phyloP scores from a whole-genome alignment of 1,140 invertebrate species.

The Drosophila oshimai region DNA sequence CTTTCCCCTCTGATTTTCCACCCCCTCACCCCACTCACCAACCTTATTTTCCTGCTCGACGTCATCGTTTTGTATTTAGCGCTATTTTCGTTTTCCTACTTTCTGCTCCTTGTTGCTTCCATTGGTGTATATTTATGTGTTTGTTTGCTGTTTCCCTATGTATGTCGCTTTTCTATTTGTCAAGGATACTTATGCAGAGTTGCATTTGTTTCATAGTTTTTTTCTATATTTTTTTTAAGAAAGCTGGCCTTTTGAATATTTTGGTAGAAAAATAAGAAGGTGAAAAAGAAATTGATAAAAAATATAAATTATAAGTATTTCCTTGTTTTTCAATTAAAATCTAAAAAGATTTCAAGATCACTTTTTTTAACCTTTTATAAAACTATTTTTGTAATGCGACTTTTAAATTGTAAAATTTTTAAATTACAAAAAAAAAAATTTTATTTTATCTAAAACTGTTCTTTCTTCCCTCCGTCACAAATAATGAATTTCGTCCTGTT shows the following conservation, averaged over 20 bases:
- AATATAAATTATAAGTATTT: too few relatives aligned
- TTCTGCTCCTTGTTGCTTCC: constrained; percentile 5
- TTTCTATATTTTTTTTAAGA: too few relatives aligned
- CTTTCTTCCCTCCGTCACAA: not conserved
- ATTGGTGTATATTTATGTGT: not conserved
- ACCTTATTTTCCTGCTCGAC: constrained; percentile 28
- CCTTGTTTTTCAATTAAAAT: too few relatives aligned
- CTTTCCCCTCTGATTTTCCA: not conserved
- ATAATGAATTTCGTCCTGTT: not conserved
- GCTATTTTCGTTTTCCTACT: constrained; percentile 36
- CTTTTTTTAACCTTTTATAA: too few relatives aligned
- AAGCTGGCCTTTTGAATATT: not conserved
- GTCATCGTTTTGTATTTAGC: constrained; percentile 54
- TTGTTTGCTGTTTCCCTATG: not conserved
- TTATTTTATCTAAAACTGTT: not conserved
- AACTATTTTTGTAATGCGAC: too few relatives aligned
- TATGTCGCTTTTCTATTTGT: constrained; percentile 23
- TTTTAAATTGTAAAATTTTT: too few relatives aligned
- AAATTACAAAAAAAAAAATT: too few relatives aligned
- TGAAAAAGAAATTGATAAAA: not conserved
- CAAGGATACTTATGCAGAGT: constrained; percentile 45
- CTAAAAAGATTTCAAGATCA: too few relatives aligned
- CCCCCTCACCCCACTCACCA: not conserved
- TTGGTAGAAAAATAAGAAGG: not conserved
- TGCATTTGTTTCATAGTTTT: constrained; percentile 49